Base-by-base conservation (phyloP, 2,113 vertebrate genomes). In the Gavia stellata region DNA sequence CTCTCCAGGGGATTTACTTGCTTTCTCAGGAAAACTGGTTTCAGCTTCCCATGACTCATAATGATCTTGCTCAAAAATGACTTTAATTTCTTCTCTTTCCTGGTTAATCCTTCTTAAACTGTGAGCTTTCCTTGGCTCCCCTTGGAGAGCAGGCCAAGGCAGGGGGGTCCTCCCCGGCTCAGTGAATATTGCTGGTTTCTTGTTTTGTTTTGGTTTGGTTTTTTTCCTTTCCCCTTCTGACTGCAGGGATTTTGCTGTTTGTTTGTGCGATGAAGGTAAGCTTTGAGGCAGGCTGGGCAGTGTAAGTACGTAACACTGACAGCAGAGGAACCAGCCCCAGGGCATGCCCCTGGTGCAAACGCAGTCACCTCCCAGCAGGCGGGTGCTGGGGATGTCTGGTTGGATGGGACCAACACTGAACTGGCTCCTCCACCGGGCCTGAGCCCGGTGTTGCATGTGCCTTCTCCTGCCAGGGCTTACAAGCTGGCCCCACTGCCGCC, bases 21-120 rank as follows among this genome's bases (percentile, higher is more conserved):
- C 75, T 92, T 75, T 70, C 40, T 81, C 38, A 86, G 65, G 71
- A 86, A 81, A 91, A 81, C 17, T n/a, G 71, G 10, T 81, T 94
- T 84, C 61, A 66, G 2, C 42, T 14, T 83, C 59, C 33, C n/a
- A 20, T 71, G 56, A 74, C 68, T 81, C 65, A 44, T 82, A 89
- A 95, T 55, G 50, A 58, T 81, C 75, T 86, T 73, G 17, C 63
- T 86, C 29, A 86, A 25, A 81, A 94, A 36, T 44, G 45, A 17
- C 34, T 81, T 90, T 56, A 12, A 52, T 90, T 77, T 70, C 23
- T 93, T 90, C 38, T 53, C 11, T 82, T 73, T 78, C 56, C 61
- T 59, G 42, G 16, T 88, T 93, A 96, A 95, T 91, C 80, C 45
- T 75, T 92, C 83, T 96, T 91, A 74, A 95, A 58, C 16, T n/a